These are phyloP conservation scores for Polypedilum pembai DNA, from an alignment of 1,140 invertebrate genomes.

Conservation along the genomic window DNA sequence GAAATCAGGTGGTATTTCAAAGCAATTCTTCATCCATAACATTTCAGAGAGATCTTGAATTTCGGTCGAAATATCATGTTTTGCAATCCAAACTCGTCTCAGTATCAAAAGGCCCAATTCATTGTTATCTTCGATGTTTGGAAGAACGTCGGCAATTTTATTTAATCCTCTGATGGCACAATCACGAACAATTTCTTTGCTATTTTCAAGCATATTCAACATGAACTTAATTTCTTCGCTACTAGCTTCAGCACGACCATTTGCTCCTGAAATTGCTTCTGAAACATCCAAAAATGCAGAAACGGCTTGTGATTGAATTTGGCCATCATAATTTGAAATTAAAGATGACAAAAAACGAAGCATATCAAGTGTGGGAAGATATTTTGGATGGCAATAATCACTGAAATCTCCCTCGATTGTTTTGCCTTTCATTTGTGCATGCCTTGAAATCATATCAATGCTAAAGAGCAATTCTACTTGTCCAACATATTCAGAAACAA, in stretches of 20 bases:
- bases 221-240: constrained; percentile 68
- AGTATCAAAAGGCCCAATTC: constrained; percentile 54
- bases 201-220: constrained; percentile 65
- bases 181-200: constrained; percentile 62
- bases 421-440: constrained; percentile 56
- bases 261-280: constrained; percentile 55
- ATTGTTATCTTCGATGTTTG: constrained; percentile 52
- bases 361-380: constrained; percentile 74
- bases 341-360: constrained; percentile 71
- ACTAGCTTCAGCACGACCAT: constrained; percentile 53
- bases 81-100: constrained; percentile 68
- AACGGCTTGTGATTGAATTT: constrained; percentile 68
- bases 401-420: constrained; percentile 39
- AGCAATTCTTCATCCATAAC: constrained; percentile 57
- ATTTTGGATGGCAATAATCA: constrained; percentile 60
- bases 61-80: constrained; percentile 61
- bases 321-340: constrained; percentile 58
- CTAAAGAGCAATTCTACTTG: constrained; percentile 54
- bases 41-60: constrained; percentile 59
- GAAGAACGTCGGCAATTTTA: constrained; percentile 57
- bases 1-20: constrained; percentile 52
- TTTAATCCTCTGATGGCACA: constrained; percentile 65
- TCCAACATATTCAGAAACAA: constrained; percentile 45
- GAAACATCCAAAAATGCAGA: constrained; percentile 70
- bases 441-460: constrained; percentile 62